A percentile compares a stretch with the other conserved stretches of the same genome.
Conservation (phyloP, 2,113 vertebrate genomes). For the Smithornis capensis region DNA sequence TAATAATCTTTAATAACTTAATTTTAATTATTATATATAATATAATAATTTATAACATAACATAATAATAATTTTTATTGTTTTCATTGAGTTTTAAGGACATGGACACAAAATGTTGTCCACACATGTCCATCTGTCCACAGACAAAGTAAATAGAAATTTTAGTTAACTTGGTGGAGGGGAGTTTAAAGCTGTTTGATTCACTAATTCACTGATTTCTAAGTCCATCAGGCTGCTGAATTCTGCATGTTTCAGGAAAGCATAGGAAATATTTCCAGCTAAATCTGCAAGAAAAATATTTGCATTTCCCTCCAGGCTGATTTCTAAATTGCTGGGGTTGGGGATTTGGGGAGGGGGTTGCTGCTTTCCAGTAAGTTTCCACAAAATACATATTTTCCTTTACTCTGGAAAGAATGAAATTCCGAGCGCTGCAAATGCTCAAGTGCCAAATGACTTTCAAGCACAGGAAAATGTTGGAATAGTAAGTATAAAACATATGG, state of each 20-base stretch:
- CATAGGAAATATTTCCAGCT: neutral
- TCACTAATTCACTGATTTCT: accelerated
- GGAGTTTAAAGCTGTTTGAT: neutral
- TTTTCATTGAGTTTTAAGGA: neutral
- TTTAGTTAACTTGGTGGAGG: neutral
- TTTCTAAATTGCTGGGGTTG: neutral
- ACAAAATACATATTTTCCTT: neutral
- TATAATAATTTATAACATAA: no score
- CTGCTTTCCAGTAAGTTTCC: neutral
- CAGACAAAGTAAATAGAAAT: neutral
- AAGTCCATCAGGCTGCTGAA: neutral
- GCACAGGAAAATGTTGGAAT: neutral
- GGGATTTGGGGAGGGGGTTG: neutral
- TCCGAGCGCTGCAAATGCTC: neutral
- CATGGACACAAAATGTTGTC: neutral
- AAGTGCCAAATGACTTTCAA: neutral
- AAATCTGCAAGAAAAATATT: constrained; percentile 16
- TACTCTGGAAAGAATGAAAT: neutral
- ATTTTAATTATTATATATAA: no score
- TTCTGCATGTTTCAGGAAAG: neutral
- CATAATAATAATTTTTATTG: no score
- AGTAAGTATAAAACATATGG: neutral
- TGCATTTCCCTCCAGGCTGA: constrained; percentile 34
- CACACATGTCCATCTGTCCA: neutral
- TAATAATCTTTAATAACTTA: no score